Evolutionary conservation across 2,113 vertebrate species (phyloP).

Genomic region (Aythya baeri): DNA sequence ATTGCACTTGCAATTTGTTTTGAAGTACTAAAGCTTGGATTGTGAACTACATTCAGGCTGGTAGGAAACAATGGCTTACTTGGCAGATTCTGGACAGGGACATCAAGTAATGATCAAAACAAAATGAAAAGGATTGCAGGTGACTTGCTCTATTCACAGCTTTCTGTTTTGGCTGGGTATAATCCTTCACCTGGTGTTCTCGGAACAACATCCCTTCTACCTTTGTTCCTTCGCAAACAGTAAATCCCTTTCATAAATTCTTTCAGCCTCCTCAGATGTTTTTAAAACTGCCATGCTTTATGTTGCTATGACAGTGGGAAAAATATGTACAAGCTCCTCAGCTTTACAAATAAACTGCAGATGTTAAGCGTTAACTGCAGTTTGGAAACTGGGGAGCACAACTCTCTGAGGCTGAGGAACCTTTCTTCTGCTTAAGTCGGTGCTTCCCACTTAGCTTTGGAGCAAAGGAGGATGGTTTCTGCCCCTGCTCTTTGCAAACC

Average conservation of each 20-base stretch:
- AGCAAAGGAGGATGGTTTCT: slow-evolving; percentile 1
- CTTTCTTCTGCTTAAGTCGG: not conserved
- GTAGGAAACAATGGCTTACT: not conserved
- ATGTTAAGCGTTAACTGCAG: not conserved
- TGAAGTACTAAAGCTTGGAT: not conserved
- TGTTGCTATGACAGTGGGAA: not conserved
- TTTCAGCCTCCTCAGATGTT: not conserved
- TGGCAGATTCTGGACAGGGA: not conserved
- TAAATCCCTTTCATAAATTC: slow-evolving; percentile 11
- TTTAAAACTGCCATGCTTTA: not conserved
- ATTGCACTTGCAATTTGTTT: not conserved
- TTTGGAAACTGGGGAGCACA: fast-evolving
- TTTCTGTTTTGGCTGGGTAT: not conserved
- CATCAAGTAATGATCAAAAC: not conserved
- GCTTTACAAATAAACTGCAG: not conserved
- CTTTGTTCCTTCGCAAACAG: not conserved
- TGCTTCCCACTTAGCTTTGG: not conserved
- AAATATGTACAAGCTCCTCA: not conserved
- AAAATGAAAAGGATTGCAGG: not conserved
- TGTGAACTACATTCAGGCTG: not conserved
- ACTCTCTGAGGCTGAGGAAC: not conserved
- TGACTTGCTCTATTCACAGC: not conserved
- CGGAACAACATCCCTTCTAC: not conserved
- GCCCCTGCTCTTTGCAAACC: not conserved
- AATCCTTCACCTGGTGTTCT: slow-evolving; percentile 6